Evolutionary conservation across 2,797 vertebrate genomes (phyloP), one percentile per base, ranked within the genome.

Genomic region (Enteromius fasciolatus): DNA sequence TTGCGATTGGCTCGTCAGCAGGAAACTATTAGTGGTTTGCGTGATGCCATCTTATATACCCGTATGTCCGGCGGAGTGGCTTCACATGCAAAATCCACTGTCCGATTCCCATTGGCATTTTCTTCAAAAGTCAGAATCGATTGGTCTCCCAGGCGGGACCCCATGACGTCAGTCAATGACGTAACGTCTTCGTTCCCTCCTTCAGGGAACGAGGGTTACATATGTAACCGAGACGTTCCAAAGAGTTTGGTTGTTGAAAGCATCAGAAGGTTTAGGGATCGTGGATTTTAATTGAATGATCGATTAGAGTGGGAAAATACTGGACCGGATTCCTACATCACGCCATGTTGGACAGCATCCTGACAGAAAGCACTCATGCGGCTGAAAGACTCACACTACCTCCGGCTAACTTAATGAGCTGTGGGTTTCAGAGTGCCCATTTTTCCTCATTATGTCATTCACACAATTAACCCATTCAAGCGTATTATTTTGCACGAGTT

Each of bases 391-490:
- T 63, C 57, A 44, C 74, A 63, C 39, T 63, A 73, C 28, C 79
- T 73, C 69, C 11, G 57, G 44, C 69, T 64, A 50, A 81, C 57
- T 72, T 73, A 81, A 81, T 81, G 79, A 81, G 79, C 69, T 81
- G 72, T 76, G 80, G 50, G 23, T 76, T 76, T 67, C 72, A 33
- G 54, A 44, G 6, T 31, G 23, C 44, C 31, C 61, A 82, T 82
- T 67, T 57, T 75, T 82, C 80, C 72, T 82, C 72, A 82, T 82
- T 82, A 82, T 76, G 57, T 74, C 80, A 75, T 68, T 82, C 61
- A 76, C 44, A 82, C 72, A 54, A 76, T 82, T 52, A 82, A 67
- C 48, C 14, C 39, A 68, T 67, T 54, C 72, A 54, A 82, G 72
- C 25, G 5, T 36, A 33, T 23, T 50, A 63, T 81, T 48, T 48